Percentiles rank a stretch among this genome's conserved stretches.
phyloP scores from a whole-genome alignment of 2,797 vertebrate species.

The Schizopygopsis pylzovi region DNA sequence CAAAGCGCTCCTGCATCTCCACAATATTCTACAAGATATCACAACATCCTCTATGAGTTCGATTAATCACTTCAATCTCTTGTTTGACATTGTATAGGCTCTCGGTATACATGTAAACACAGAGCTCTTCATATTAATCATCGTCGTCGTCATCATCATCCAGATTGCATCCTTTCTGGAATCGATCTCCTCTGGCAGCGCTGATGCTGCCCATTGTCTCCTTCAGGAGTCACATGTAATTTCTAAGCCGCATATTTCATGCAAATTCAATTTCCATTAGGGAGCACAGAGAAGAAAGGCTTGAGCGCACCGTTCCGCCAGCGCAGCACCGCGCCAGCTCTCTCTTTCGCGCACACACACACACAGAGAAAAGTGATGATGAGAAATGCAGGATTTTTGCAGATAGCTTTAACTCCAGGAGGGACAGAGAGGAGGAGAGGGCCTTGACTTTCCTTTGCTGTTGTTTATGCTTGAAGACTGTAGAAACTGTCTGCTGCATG shows the following conservation, averaged over 20 bases:
- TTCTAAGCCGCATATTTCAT: conserved; percentile 82
- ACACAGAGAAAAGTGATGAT: conserved; percentile 53
- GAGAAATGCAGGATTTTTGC: conserved; percentile 45
- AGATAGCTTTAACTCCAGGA: conserved; percentile 44
- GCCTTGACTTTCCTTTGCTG: conserved; percentile 28
- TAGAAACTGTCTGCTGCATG: conserved; percentile 13
- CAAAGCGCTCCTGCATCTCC: conserved; percentile 14
- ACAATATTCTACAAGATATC: conserved; percentile 14
- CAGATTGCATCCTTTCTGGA: conserved; percentile 71
- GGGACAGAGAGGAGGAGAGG: conserved; percentile 33
- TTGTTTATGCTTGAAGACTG: conserved; percentile 33
- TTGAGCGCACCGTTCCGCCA: conserved; percentile 42
- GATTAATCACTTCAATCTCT: conserved; percentile 30
- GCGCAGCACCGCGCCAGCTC: conserved; percentile 44
- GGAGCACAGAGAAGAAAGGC: conserved; percentile 63
- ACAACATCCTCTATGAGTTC: conserved; percentile 1
- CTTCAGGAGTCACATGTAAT: conserved; percentile 82
- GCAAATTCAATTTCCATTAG: conserved; percentile 84
- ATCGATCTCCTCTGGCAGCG: conserved; percentile 77
- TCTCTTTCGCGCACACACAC: background rate
- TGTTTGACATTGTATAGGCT: conserved; percentile 30
- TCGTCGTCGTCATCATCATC: conserved; percentile 79
- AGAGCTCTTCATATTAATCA: conserved; percentile 64
- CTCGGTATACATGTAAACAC: conserved; percentile 43
- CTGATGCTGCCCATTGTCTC: conserved; percentile 77